Evolutionary conservation across 2,888 invertebrate species (phyloP).

Genomic region (Ommatoiulus sabulosus): DNA sequence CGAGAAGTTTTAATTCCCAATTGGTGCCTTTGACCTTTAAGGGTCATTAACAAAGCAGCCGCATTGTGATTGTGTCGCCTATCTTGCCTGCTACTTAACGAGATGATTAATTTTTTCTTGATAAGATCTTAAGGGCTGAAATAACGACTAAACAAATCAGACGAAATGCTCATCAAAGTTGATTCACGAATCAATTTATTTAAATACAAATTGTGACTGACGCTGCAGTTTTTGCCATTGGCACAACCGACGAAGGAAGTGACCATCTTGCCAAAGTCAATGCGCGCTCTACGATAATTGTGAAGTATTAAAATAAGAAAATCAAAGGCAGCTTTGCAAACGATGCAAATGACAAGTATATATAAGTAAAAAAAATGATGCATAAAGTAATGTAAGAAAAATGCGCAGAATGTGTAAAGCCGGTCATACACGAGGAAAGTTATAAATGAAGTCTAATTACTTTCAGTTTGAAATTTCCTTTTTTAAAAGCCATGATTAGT

Average conservation of each 20-base stretch:
- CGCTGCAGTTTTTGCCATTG: not conserved
- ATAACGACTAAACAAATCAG: not conserved
- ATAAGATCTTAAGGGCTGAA: not conserved
- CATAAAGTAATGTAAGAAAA: not conserved
- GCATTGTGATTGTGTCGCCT: not conserved
- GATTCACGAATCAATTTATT: conserved; percentile 28
- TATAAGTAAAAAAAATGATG: not conserved
- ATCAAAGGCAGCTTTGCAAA: not conserved
- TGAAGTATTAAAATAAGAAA: not conserved
- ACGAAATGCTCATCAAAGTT: not conserved
- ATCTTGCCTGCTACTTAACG: not conserved
- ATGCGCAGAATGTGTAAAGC: not conserved
- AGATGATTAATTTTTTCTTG: not conserved
- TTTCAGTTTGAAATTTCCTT: no score
- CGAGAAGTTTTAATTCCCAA: not conserved
- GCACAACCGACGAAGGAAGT: not conserved
- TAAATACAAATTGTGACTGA: conserved; percentile 29
- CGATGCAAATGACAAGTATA: not conserved
- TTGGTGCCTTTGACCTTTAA: conserved; percentile 32
- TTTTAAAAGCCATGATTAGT: no score
- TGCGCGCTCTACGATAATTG: not conserved
- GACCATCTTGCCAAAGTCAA: not conserved
- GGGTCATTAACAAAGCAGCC: not conserved
- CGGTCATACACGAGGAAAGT: no score
- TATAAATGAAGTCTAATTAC: no score